Percentiles rank a stretch among this genome's conserved stretches.
Conservation (phyloP, 2,888 invertebrate species). For the Cheilosia urbana region DNA sequence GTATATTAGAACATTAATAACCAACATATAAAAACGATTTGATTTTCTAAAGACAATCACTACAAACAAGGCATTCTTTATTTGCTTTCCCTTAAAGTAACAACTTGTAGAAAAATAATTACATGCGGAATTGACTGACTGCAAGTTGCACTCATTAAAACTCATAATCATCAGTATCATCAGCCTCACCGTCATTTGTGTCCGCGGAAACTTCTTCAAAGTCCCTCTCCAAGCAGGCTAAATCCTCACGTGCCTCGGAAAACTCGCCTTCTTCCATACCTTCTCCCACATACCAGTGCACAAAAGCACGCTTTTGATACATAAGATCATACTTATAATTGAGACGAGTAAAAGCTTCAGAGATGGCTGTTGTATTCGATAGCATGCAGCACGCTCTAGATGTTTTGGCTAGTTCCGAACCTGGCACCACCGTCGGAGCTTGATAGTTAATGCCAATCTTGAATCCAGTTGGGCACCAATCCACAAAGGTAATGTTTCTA, state of each 20-base stretch:
- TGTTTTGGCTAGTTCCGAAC: constrained; percentile 92
- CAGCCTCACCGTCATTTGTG: constrained; percentile 78
- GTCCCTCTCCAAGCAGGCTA: constrained; percentile 82
- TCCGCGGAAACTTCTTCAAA: constrained; percentile 81
- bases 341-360: constrained; percentile 94
- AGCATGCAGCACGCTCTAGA: constrained; percentile 95
- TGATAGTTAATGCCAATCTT: constrained; percentile 95
- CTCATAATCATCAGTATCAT: constrained; percentile 76
- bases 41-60: neutral
- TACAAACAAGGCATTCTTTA: constrained; percentile 4
- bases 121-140: neutral
- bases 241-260: constrained; percentile 82
- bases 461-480: constrained; percentile 97
- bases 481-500: constrained; percentile 93
- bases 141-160: constrained; percentile 73
- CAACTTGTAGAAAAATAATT: constrained; percentile 2
- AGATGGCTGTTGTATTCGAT: constrained; percentile 95
- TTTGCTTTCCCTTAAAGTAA: constrained; percentile 12
- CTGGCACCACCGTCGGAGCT: constrained; percentile 90
- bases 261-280: constrained; percentile 84
- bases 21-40: too few relatives aligned
- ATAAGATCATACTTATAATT: constrained; percentile 96
- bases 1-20: too few relatives aligned
- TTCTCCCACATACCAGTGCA: constrained; percentile 92
- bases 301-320: constrained; percentile 88